Conservation (phyloP, 2,888 invertebrate genomes). For the Hylaea fasciaria region DNA sequence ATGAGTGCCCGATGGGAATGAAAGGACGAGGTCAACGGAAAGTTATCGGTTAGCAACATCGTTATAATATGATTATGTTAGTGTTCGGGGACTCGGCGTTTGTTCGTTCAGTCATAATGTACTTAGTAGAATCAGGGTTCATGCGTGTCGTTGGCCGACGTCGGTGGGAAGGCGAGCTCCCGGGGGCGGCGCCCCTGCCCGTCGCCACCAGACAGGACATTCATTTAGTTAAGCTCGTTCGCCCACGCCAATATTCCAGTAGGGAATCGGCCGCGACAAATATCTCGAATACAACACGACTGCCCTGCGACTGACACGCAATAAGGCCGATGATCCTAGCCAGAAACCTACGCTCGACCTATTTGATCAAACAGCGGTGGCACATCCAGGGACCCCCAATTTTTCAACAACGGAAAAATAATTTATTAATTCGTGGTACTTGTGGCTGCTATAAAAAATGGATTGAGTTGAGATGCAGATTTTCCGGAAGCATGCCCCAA, state of each 20-base stretch:
- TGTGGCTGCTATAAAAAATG: too few species aligned
- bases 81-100: not conserved
- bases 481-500: too few species aligned
- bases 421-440: too few species aligned
- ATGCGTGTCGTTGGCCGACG: too few species aligned
- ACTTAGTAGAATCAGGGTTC: too few species aligned
- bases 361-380: too few species aligned
- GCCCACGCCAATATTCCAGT: conserved; percentile 13
- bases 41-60: not conserved
- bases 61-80: not conserved
- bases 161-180: conserved; percentile 2
- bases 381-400: too few species aligned
- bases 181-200: conserved; percentile 7
- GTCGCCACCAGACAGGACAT: conserved; percentile 9
- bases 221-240: conserved; percentile 23
- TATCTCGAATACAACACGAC: not conserved
- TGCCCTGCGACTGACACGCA: not conserved
- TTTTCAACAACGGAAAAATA: too few species aligned
- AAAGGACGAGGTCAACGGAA: not conserved
- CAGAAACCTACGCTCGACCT: too few species aligned
- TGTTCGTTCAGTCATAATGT: too few species aligned
- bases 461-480: too few species aligned
- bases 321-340: too few species aligned
- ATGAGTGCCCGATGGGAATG: not conserved
- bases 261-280: conserved; percentile 6